Evolutionary conservation across 2,797 vertebrate species (phyloP).

Genomic region (Crenuchus spilurus): DNA sequence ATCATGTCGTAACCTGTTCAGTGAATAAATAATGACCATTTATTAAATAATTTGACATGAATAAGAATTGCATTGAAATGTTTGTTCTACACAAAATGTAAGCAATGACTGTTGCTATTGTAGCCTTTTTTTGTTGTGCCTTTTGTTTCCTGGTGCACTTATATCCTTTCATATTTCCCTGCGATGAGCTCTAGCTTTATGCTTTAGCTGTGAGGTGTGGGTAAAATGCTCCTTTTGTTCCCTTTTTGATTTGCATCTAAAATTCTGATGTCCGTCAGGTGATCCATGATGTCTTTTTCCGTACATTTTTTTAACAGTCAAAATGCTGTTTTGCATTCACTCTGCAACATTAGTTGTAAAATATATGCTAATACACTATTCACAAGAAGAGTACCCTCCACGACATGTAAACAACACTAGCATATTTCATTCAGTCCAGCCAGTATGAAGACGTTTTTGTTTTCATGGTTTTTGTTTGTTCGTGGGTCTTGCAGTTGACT

Average conservation of each 20-base stretch:
- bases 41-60: neutral
- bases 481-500: conserved; percentile 7
- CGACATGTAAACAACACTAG: too few relatives aligned
- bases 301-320: neutral
- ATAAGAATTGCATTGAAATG: neutral
- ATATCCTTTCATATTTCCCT: conserved; percentile 35
- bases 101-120: conserved; percentile 21
- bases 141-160: conserved; percentile 27
- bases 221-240: neutral
- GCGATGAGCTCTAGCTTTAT: conserved; percentile 22
- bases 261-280: neutral
- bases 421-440: neutral
- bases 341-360: neutral
- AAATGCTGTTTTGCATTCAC: neutral
- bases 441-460: too few relatives aligned
- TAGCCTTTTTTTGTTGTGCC: conserved; percentile 6
- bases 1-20: neutral
- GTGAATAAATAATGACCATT: neutral
- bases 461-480: conserved; percentile 30
- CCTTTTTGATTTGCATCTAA: neutral
- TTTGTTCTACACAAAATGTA: neutral
- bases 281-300: neutral
- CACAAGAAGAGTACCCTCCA: neutral
- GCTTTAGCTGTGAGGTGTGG: neutral
- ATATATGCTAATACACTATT: neutral